Conservation (phyloP, 2,113 vertebrate species). For the Paramormyrops kingsleyae region DNA sequence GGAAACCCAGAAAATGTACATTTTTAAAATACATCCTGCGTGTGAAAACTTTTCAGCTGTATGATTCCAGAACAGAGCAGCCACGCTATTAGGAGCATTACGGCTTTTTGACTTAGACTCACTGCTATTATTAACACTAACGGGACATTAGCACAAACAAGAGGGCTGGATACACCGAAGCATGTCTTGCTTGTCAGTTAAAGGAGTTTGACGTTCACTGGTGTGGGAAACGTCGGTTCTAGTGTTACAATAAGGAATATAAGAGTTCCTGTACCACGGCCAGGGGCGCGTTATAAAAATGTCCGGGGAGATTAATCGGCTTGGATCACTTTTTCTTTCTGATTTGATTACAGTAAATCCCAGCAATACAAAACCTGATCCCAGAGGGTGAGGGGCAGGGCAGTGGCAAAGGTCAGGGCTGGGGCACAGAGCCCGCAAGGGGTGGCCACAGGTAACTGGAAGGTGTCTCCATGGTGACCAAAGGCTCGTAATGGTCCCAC, state of each 20-base stretch:
- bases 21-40: neutral
- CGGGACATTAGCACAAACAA: neutral
- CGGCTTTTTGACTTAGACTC: neutral
- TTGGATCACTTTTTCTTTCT: slow-evolving; percentile 30
- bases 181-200: neutral
- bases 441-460: slow-evolving; percentile 15
- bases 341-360: slow-evolving; percentile 33
- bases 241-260: neutral
- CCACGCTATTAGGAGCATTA: neutral
- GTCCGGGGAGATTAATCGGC: neutral
- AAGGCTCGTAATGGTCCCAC: neutral
- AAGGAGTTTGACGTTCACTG: neutral
- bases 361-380: slow-evolving; percentile 18
- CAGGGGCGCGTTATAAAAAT: neutral
- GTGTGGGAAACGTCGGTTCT: neutral
- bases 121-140: neutral
- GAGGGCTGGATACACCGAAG: neutral
- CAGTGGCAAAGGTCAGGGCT: slow-evolving; percentile 7
- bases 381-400: neutral
- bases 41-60: neutral
- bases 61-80: neutral
- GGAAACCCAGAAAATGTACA: neutral
- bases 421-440: neutral
- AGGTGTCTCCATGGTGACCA: slow-evolving; percentile 25
- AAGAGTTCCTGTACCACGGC: neutral